Base-by-base conservation (phyloP, 2,797 vertebrate species). In the Sebastes umbrosus region DNA sequence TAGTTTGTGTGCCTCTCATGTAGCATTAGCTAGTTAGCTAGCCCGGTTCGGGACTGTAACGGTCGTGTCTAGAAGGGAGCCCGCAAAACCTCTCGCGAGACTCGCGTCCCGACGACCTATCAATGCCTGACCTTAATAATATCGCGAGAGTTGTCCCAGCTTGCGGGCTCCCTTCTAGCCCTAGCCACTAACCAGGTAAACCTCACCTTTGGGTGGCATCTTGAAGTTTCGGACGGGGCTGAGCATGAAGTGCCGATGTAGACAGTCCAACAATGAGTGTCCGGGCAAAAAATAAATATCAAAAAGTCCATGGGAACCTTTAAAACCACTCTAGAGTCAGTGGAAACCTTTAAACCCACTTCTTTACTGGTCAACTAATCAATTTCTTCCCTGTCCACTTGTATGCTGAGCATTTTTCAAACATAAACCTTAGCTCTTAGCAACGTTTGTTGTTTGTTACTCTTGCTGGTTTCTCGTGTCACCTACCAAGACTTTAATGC, bases 51-150 rank as follows among this genome's bases (percentile, higher is more conserved):
- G 39, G 39, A 43, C 39, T 43, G 13, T 43, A 43, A 43, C 43
- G 43, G 43, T 18, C 14, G 43, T 46, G 43, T 46, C 14, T 46
- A 18, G 43, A 46, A 46, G 43, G 43, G 6, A 46, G 43, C 14
- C 14, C 43, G 3, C 43, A 18, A 46, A 46, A 7, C 1, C 14
- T 43, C 39, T 46, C 43, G 43, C 43, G 43, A 46, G 43, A 46
- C 43, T 46, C 14, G 14, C 43, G 0, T 0, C 43, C 43, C 6
- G 43, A 46, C 6, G 43, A 46, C 6, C 43, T 46, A 43, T 43
- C 39, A 43, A 43, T 43, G 39, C 39, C 39, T 6, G 16, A 0
- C 43, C 43, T 46, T 46, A 18, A 16, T 16, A 46, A 46, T 46
- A 18, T 46, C 43, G 43, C 16, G 14, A 46, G 43, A 46, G 43